Evolutionary conservation across 2,888 invertebrate species (phyloP).

Genomic region (Adineta ricciae): DNA sequence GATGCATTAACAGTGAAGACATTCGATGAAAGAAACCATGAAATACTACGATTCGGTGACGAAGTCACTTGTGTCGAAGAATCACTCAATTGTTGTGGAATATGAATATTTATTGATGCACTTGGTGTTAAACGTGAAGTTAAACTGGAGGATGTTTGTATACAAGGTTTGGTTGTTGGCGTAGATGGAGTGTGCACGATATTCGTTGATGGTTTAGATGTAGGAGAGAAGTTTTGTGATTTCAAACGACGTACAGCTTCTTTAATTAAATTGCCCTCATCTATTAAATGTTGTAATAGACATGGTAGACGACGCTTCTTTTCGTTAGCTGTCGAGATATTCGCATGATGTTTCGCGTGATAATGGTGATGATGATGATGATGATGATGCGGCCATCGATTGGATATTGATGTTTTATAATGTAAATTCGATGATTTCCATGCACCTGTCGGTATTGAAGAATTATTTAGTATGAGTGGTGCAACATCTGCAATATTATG

Average conservation of each 20-base stretch:
- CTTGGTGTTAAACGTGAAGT: too few relatives aligned
- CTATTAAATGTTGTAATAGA: slow-evolving; percentile 8
- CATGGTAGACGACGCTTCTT: slow-evolving; percentile 1
- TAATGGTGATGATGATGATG: neutral
- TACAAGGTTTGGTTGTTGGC: neutral
- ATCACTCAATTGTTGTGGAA: slow-evolving; percentile 17
- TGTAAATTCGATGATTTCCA: neutral
- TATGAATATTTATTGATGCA: neutral
- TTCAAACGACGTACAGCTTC: slow-evolving; percentile 16
- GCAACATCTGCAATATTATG: neutral
- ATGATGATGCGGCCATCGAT: neutral
- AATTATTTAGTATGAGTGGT: neutral
- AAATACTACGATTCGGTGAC: neutral
- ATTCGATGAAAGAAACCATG: neutral
- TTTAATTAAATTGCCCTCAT: slow-evolving; percentile 11
- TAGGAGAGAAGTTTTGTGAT: neutral
- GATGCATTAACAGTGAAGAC: neutral
- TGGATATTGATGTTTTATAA: neutral
- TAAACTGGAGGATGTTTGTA: neutral
- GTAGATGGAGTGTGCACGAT: neutral
- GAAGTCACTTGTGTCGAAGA: slow-evolving; percentile 1
- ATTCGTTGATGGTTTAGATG: slow-evolving; percentile 6
- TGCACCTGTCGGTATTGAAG: neutral
- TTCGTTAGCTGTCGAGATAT: neutral
- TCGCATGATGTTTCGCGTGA: too few relatives aligned